Evolutionary conservation across 2,113 vertebrate species (phyloP).

Genomic region (Bungarus multicinctus): DNA sequence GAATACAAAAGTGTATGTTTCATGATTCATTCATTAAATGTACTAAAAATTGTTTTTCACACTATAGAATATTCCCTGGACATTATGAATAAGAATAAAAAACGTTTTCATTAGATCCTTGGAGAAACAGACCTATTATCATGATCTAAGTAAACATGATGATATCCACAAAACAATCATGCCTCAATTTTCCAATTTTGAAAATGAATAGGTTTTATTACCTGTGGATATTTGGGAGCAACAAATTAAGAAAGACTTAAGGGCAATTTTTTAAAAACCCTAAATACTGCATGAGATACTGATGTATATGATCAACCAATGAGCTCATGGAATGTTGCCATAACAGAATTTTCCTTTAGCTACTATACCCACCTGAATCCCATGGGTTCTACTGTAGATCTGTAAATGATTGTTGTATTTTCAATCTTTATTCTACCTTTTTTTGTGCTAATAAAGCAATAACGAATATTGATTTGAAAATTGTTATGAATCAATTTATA

Average conservation of each 20-base stretch:
- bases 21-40: neutral
- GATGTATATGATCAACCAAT: neutral
- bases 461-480: neutral
- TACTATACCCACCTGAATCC: too few relatives aligned
- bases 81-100: neutral
- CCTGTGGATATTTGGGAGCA: neutral
- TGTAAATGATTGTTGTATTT: neutral
- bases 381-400: neutral
- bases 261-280: neutral
- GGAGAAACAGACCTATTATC: neutral
- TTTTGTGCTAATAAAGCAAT: neutral
- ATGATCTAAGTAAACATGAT: neutral
- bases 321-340: neutral
- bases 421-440: neutral
- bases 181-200: neutral
- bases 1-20: neutral
- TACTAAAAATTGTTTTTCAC: neutral
- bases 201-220: neutral
- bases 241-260: neutral
- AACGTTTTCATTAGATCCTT: neutral
- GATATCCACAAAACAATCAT: neutral
- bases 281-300: neutral
- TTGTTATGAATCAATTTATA: neutral
- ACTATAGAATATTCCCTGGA: neutral
- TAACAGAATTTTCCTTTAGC: neutral